Base-by-base conservation (phyloP, 2,113 vertebrate genomes). In the Anolis carolinensis region DNA sequence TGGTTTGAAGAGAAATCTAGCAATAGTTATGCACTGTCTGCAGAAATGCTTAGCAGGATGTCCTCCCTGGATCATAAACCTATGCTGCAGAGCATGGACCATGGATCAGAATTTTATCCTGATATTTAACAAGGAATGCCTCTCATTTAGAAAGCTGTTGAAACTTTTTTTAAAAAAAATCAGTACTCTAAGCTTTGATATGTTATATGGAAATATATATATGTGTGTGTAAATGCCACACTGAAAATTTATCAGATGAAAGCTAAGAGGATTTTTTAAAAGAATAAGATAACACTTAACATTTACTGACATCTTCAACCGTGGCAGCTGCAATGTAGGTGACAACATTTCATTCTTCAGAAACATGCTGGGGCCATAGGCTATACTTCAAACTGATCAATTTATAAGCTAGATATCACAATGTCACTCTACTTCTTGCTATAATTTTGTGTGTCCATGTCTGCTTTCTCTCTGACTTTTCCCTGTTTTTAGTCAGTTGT, bases 1-100 rank as follows among this genome's bases (percentile, higher is more conserved):
- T 99, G 98, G 98, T 99, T 99, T 1, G 98, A 99, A 93, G 98
- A 99, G 95, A 99, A 98, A 93, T 99, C 98, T 0, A 98, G 98
- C 86, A 98, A 97, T 89, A 97, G 97, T 82, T 98, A 97, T 0
- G 93, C 98, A 0, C 94, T 98, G 75, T 98, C 98, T 0, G 93
- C 97, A 0, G 98, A 98, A 89, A 96, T 98, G 93, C 84, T 98
- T 91, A 98, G 94, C 95, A 96, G 97, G 92, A 98, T 97, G 97
- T 97, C 98, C 0, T 95, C 93, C 0, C 80, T 97, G 34, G 97
- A 99, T 20, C 98, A 97, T 92, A 99, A 98, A 91, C 96, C 97
- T 0, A 91, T 96, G 91, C 91, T 98, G 90, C 97, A 97, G 93
- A 95, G 93, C 13, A 84, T 96, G 89, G 98, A 99, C 87, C 96